Conservation (phyloP, 2,888 invertebrate species). For the Zygogramma bicolorata region DNA sequence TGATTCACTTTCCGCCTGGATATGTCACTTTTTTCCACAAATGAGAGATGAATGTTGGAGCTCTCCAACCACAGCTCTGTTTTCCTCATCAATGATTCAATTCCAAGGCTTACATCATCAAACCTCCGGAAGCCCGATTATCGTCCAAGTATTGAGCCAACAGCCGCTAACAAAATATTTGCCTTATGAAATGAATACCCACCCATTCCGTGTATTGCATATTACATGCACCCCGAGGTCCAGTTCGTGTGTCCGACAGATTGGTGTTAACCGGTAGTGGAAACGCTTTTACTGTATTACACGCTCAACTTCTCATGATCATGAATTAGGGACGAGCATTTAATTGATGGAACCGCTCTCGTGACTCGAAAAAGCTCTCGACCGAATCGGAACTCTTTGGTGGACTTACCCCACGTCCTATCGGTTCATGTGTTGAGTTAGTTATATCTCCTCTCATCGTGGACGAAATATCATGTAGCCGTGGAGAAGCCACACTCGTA, state of each 20-base stretch:
- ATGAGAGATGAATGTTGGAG: too few species aligned
- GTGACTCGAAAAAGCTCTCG: not conserved
- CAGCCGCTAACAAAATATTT: constrained; percentile 17
- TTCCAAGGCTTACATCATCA: too few species aligned
- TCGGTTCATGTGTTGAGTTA: not conserved
- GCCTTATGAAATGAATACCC: constrained; percentile 24
- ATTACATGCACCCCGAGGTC: constrained; percentile 19
- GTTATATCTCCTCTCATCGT: not conserved
- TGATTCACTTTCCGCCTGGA: too few species aligned
- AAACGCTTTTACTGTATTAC: constrained; percentile 7
- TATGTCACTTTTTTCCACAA: too few species aligned
- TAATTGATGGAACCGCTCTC: not conserved
- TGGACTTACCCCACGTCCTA: not conserved
- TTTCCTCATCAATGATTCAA: too few species aligned
- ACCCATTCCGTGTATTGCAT: constrained; percentile 26
- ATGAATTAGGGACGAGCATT: constrained; percentile 7
- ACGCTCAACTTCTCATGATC: constrained; percentile 8
- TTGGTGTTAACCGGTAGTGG: constrained; percentile 20
- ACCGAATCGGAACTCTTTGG: not conserved
- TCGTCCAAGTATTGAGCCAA: not conserved
- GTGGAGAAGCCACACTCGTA: too few species aligned
- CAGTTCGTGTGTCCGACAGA: constrained; percentile 13
- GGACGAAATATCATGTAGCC: too few species aligned
- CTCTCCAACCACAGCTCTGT: too few species aligned
- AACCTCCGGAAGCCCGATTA: not conserved